Base-by-base conservation (phyloP, 2,888 invertebrate species). In the Serrognathus titanus region DNA sequence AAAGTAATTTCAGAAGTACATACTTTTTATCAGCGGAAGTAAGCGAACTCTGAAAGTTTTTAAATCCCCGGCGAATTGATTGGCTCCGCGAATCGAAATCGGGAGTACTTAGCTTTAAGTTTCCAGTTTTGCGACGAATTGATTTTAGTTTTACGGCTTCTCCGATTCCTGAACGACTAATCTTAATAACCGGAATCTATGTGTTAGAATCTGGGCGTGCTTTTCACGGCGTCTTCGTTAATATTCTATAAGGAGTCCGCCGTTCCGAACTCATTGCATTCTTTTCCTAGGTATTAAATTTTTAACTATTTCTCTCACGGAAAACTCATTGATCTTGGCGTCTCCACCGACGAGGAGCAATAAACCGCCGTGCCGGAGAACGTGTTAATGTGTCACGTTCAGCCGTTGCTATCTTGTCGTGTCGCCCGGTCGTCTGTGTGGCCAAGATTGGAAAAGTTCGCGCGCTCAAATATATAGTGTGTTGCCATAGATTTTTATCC, bases 371-470 rank as follows among this genome's bases (percentile, higher is more conserved):
- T 53, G 48, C 47, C 41, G 57, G 43, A 45, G 48, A 47, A 58
- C 75, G 75, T 75, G 76, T 74, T 76, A 75, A 75, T 76, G 75
- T 73, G 75, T 73, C 75, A 75, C 75, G 74, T 76, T 69, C 71
- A 68, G 67, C 70, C 66, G 69, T 66, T 64, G 71, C 69, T 67
- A 65, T 70, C 69, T 69, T 66, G 69, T 69, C 70, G 64, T 61
- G 62, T 61, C 67, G 69, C 63, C 61, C 64, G 66, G 66, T 66
- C 66, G 63, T 61, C 64, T 63, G 64, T 63, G 59, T 58, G 51
- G 59, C 69, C 67, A 70, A 73, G 73, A 75, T 75, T 74, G 74
- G 74, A 75, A 75, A 73, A 74, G 69, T 75, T 75, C 66, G 62
- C 60, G 57, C 54, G 60, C 58, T 51, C 59, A 66, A 57, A 63